Evolutionary conservation across 2,113 vertebrate species (phyloP).

Genomic region (Hiodon tergisus): DNA sequence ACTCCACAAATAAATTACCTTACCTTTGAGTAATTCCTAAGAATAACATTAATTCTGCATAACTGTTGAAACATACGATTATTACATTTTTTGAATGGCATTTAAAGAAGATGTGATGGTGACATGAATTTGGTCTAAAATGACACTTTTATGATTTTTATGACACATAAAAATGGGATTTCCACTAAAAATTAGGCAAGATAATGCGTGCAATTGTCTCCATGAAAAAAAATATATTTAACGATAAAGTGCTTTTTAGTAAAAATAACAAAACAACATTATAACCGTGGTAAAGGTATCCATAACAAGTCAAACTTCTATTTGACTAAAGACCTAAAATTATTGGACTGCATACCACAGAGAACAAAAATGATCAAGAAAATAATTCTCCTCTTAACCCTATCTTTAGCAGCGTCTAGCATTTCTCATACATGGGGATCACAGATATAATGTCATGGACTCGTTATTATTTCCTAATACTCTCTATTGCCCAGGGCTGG

Average conservation of each 20-base stretch:
- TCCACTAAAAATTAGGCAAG: neutral
- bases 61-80: too few relatives aligned
- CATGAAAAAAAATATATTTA: neutral
- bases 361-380: too few relatives aligned
- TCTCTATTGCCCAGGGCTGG: neutral
- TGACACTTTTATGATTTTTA: neutral
- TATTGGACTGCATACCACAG: too few relatives aligned
- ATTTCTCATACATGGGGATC: too few relatives aligned
- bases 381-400: too few relatives aligned
- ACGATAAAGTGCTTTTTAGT: slow-evolving; percentile 19
- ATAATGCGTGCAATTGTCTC: neutral
- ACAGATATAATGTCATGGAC: neutral
- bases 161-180: neutral
- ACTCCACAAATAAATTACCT: too few relatives aligned
- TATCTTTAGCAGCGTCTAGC: too few relatives aligned
- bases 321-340: too few relatives aligned
- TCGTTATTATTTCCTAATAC: neutral
- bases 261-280: neutral
- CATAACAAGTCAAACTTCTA: neutral
- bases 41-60: too few relatives aligned
- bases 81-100: too few relatives aligned
- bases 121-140: slow-evolving; percentile 7
- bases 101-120: too few relatives aligned
- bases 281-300: neutral
- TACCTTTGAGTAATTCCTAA: too few relatives aligned